Evolutionary conservation across 1,140 invertebrate species (phyloP).

Genomic region (Euura saliciscinereae): DNA sequence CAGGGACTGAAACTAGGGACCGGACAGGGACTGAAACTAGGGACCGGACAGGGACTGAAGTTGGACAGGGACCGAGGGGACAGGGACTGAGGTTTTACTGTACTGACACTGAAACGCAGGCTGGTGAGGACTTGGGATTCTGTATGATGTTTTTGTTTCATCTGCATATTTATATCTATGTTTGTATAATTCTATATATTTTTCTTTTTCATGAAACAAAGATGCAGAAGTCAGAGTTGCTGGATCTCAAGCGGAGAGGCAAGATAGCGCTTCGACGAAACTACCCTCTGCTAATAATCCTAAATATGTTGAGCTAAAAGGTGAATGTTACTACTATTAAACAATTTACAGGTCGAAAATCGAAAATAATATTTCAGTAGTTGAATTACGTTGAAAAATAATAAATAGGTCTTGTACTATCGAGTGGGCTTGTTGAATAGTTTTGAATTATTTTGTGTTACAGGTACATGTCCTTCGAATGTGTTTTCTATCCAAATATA

Average conservation of each 20-base stretch:
- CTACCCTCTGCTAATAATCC: background rate
- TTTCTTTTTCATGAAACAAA: constrained; percentile 1
- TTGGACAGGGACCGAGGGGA: too few species aligned
- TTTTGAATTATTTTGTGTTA: background rate
- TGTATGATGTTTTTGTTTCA: background rate
- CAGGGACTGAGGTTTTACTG: too few species aligned
- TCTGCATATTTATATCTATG: background rate
- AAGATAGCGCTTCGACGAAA: background rate
- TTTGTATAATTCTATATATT: background rate
- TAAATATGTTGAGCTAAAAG: background rate
- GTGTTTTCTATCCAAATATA: background rate
- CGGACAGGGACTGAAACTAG: too few species aligned
- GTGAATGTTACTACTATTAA: constrained; percentile 1
- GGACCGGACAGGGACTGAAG: too few species aligned
- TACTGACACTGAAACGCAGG: background rate
- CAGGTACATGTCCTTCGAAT: background rate
- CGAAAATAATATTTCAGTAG: background rate
- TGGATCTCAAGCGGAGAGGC: background rate
- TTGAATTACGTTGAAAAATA: background rate
- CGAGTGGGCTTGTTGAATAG: background rate
- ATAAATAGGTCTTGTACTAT: background rate
- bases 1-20: too few species aligned
- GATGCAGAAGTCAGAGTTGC: background rate
- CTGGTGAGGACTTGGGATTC: background rate
- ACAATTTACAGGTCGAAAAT: background rate